These are phyloP conservation scores for Augochlora pura DNA, from an alignment of 1,140 invertebrate genomes.

Conservation along the genomic window DNA sequence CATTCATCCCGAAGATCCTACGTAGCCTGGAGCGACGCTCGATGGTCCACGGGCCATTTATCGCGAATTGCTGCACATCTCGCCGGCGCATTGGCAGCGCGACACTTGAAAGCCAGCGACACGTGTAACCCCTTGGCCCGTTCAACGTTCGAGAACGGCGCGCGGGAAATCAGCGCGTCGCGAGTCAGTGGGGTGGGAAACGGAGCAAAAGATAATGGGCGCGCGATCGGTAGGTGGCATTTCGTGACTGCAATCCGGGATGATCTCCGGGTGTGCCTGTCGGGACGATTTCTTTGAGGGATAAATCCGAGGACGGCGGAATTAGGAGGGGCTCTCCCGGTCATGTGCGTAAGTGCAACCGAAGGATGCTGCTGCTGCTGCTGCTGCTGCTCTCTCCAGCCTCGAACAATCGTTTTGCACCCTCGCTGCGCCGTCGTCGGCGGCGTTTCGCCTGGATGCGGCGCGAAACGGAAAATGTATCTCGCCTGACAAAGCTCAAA, in stretches of 20 bases:
- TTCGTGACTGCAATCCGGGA: constrained; percentile 41
- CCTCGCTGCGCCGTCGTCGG: constrained; percentile 41
- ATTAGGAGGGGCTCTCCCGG: constrained; percentile 31
- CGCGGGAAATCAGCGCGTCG: not conserved
- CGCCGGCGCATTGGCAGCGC: too few relatives aligned
- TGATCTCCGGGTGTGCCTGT: constrained; percentile 25
- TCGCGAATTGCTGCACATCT: not conserved
- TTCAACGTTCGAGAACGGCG: not conserved
- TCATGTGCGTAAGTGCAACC: constrained; percentile 56
- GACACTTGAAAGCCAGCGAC: not conserved
- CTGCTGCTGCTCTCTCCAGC: constrained; percentile 41
- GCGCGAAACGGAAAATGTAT: constrained; percentile 76
- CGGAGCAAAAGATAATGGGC: constrained; percentile 23
- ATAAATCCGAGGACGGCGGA: constrained; percentile 28
- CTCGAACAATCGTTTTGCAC: constrained; percentile 75
- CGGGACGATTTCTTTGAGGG: constrained; percentile 39
- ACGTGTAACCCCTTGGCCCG: not conserved
- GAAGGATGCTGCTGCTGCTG: constrained; percentile 65
- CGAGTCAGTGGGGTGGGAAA: constrained; percentile 2
- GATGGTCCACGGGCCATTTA: not conserved
- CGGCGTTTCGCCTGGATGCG: too few relatives aligned
- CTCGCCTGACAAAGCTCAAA: constrained; percentile 75
- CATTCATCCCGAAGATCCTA: too few relatives aligned
- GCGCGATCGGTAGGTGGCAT: constrained; percentile 22
- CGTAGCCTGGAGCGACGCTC: too few relatives aligned